Conservation (phyloP, 2,888 invertebrate species). For the Drosophila melanosoma region DNA sequence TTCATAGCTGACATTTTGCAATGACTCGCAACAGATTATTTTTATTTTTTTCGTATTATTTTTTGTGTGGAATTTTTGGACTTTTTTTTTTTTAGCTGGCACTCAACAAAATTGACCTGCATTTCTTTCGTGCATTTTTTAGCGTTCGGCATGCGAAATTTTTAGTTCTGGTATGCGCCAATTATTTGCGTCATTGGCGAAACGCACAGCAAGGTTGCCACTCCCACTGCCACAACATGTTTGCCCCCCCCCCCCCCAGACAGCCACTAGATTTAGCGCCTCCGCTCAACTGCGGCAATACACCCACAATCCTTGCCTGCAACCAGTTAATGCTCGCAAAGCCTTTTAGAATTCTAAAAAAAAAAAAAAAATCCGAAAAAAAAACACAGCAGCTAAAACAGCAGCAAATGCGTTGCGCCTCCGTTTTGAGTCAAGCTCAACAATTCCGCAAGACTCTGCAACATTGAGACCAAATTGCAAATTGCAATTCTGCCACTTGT, state of each 20-base stretch:
- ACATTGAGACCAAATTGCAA: background rate
- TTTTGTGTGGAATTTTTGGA: constrained; percentile 44
- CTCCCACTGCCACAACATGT: background rate
- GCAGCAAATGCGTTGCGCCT: constrained; percentile 10
- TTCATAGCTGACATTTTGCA: constrained; percentile 31
- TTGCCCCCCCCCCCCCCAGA: background rate
- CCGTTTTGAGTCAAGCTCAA: background rate
- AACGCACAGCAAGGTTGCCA: background rate
- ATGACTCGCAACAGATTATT: constrained; percentile 44
- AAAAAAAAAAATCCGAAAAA: too few species aligned
- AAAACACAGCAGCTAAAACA: constrained; percentile 1
- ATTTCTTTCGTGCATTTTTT: constrained; percentile 44
- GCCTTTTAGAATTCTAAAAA: constrained; percentile 4
- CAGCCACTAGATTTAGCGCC: constrained; percentile 1
- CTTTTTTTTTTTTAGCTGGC: constrained; percentile 12
- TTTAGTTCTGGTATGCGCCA: constrained; percentile 20
- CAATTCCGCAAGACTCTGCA: background rate
- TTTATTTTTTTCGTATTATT: constrained; percentile 41
- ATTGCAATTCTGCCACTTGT: background rate
- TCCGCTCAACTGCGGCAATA: constrained; percentile 1
- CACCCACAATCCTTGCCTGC: background rate
- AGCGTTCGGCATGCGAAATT: background rate
- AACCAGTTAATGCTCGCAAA: constrained; percentile 2
- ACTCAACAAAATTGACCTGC: constrained; percentile 61
- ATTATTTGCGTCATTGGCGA: constrained; percentile 12